phyloP scores from a whole-genome alignment of 2,888 invertebrate genomes.

The Cinara cedri region DNA sequence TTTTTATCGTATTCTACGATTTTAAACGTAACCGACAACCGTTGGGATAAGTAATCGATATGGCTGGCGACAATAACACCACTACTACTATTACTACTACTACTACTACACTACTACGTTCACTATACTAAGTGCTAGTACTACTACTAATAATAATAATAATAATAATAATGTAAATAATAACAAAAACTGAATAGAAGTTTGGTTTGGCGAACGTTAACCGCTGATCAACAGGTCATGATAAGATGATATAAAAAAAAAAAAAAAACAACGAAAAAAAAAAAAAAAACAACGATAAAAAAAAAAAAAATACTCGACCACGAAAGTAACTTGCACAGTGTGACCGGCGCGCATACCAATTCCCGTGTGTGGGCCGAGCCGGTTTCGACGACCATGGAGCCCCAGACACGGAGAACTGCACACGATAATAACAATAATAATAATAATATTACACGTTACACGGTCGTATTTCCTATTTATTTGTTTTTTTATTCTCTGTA shows the following conservation, averaged over 20 bases:
- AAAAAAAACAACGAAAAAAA: neutral
- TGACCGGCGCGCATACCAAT: slow-evolving; percentile 39
- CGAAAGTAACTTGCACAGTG: slow-evolving; percentile 26
- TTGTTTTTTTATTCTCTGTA: too few species aligned
- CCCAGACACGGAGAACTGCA: neutral
- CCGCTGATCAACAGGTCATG: slow-evolving; percentile 48
- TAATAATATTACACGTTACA: neutral
- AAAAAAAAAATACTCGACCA: slow-evolving; percentile 23
- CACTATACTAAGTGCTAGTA: too few species aligned
- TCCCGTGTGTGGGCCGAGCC: slow-evolving; percentile 35
- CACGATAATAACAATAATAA: neutral
- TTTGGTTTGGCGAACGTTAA: neutral
- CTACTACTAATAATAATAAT: neutral
- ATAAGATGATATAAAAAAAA: slow-evolving; percentile 44
- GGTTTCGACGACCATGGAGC: slow-evolving; percentile 1
- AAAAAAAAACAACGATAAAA: neutral
- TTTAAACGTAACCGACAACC: slow-evolving; percentile 38
- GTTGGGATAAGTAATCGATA: slow-evolving; percentile 7
- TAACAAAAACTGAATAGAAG: neutral
- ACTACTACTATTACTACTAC: neutral
- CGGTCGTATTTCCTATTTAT: neutral
- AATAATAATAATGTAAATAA: slow-evolving; percentile 9
- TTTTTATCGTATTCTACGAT: neutral
- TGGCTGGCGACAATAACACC: slow-evolving; percentile 6
- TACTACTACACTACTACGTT: too few species aligned